phyloP scores from a whole-genome alignment of 2,797 vertebrate species.

The Limnodromus scolopaceus region DNA sequence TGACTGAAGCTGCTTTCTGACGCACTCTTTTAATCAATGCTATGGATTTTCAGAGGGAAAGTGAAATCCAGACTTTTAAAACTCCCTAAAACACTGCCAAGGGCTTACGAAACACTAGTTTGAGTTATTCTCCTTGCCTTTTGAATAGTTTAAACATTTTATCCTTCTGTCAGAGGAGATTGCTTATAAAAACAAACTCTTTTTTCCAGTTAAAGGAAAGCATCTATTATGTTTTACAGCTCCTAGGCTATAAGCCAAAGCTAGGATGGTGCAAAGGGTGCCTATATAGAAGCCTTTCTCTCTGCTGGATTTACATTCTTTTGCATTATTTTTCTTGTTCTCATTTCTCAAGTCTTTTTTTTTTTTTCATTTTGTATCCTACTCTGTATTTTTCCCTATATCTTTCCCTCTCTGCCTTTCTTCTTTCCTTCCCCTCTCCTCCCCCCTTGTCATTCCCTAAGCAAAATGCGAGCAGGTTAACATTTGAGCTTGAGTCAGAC shows the following conservation, averaged over 20 bases:
- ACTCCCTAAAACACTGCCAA: background rate
- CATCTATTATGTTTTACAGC: constrained; percentile 1
- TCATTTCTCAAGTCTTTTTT: background rate
- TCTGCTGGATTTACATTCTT: background rate
- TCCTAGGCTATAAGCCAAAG: background rate
- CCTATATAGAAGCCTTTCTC: background rate
- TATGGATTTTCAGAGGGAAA: background rate
- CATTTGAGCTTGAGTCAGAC: background rate
- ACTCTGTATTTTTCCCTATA: background rate
- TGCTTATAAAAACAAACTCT: background rate
- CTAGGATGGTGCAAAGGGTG: background rate
- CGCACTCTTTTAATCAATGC: background rate
- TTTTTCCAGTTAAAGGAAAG: constrained; percentile 15
- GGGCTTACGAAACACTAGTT: background rate
- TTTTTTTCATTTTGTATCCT: background rate
- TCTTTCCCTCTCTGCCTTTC: background rate
- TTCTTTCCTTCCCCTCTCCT: background rate
- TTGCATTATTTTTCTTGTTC: background rate
- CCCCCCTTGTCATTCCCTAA: background rate
- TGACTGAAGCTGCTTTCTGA: background rate
- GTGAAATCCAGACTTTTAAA: background rate
- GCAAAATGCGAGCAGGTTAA: constrained; percentile 3
- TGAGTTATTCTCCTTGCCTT: background rate
- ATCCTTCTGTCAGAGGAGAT: background rate
- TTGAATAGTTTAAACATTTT: background rate